Conservation (phyloP, 2,113 vertebrate genomes). For the Sapajus apella region DNA sequence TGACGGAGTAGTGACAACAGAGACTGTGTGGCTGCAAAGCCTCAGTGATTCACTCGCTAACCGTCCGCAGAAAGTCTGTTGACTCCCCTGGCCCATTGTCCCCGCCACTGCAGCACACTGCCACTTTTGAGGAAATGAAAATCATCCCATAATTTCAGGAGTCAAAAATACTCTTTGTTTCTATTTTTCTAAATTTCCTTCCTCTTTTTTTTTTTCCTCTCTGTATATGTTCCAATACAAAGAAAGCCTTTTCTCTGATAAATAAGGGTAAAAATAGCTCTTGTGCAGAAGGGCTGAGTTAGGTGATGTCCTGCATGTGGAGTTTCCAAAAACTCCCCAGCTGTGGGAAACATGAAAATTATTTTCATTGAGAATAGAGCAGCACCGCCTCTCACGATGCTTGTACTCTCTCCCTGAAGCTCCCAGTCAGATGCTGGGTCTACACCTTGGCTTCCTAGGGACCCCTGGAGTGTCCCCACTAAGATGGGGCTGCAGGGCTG, state of each 20-base stretch:
- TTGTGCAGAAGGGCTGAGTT: not conserved
- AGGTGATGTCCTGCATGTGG: no score
- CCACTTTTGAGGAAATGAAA: not conserved
- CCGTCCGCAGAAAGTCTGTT: not conserved
- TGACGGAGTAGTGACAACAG: rapidly evolving
- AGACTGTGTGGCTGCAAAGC: not conserved
- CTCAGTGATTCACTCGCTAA: rapidly evolving
- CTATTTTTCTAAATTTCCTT: not conserved
- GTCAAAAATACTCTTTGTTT: not conserved
- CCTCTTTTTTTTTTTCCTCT: not conserved
- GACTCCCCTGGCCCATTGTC: rapidly evolving
- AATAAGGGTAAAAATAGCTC: not conserved
- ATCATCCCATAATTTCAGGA: not conserved
- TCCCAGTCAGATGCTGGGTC: not conserved
- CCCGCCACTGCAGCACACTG: not conserved
- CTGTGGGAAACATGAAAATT: not conserved
- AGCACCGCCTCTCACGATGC: not conserved
- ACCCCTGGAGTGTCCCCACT: not conserved
- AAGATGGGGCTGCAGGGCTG: not conserved
- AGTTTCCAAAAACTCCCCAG: not conserved
- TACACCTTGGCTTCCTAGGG: not conserved
- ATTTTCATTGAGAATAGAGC: not conserved
- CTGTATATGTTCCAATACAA: not conserved
- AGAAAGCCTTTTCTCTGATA: not conserved
- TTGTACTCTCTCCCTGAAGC: not conserved